These are phyloP conservation scores for Agonum fuliginosum DNA, from an alignment of 2,888 invertebrate species.

Conservation along the genomic window DNA sequence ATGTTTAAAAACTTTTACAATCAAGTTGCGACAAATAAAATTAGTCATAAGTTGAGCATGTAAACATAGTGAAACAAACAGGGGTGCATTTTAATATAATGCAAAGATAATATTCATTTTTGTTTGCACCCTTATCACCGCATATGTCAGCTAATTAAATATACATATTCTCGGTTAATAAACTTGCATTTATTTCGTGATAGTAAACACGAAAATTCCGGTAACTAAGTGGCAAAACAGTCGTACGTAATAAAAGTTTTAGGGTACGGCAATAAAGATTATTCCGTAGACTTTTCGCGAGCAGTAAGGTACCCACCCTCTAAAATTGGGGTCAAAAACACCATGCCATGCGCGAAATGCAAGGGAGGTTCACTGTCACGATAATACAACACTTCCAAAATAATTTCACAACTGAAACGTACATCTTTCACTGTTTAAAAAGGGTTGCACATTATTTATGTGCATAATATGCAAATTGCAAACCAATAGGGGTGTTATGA, in stretches of 20 bases:
- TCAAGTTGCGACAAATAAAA: no score
- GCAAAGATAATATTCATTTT: no score
- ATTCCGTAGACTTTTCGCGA: conserved; percentile 12
- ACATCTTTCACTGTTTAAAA: neutral
- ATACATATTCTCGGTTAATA: no score
- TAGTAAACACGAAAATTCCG: neutral
- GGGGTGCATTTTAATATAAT: no score
- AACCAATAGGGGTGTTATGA: conserved; percentile 12
- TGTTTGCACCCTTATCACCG: no score
- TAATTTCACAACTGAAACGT: neutral
- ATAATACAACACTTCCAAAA: conserved; percentile 20
- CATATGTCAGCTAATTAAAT: no score
- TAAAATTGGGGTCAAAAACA: conserved; percentile 56
- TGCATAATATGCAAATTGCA: conserved; percentile 32
- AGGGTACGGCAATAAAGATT: conserved; percentile 36
- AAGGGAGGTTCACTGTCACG: no score
- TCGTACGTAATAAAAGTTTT: conserved; percentile 6
- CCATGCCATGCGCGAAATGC: conserved; percentile 48
- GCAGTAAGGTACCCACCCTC: conserved; percentile 35
- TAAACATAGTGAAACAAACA: no score
- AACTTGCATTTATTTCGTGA: no score
- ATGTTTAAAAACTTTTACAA: no score
- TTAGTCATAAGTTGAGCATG: no score
- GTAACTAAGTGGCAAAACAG: neutral
- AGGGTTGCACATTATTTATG: conserved; percentile 1